Evolutionary conservation across 1,140 invertebrate species (phyloP).

Genomic region (Holotrichia oblita): DNA sequence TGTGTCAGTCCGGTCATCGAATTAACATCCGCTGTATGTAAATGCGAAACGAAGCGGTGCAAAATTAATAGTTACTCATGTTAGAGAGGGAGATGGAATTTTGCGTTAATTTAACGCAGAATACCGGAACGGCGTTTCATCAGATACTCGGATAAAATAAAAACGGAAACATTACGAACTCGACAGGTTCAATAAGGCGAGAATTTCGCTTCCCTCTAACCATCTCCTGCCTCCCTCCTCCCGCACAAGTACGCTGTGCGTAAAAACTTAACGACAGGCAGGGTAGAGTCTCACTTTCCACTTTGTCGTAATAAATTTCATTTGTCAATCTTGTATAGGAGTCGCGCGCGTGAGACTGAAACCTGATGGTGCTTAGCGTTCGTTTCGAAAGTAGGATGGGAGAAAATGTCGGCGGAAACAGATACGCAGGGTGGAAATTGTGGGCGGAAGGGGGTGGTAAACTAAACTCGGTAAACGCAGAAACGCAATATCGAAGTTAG

Average conservation of each 20-base stretch:
- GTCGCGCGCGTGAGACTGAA: background rate
- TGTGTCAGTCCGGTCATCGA: too few relatives aligned
- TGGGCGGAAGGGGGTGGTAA: background rate
- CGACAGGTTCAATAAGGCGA: background rate
- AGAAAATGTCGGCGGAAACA: background rate
- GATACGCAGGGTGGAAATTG: background rate
- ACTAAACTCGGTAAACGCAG: conserved; percentile 29
- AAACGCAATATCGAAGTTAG: conserved; percentile 39
- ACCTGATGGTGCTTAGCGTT: too few relatives aligned
- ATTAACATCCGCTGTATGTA: too few relatives aligned
- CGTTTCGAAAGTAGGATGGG: background rate
- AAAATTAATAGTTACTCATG: too few relatives aligned
- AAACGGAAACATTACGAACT: conserved; percentile 18
- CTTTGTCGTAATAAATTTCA: conserved; percentile 32
- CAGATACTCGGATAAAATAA: background rate
- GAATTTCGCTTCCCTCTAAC: background rate
- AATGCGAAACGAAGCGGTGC: too few relatives aligned
- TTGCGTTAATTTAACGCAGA: too few relatives aligned
- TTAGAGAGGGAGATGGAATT: too few relatives aligned
- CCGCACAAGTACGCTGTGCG: background rate
- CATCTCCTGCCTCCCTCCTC: background rate
- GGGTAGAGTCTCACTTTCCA: conserved; percentile 10
- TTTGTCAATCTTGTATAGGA: conserved; percentile 5
- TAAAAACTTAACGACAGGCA: background rate
- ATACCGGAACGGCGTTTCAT: background rate